phyloP scores from a whole-genome alignment of 1,140 invertebrate genomes.

The Penaeus vannamei region DNA sequence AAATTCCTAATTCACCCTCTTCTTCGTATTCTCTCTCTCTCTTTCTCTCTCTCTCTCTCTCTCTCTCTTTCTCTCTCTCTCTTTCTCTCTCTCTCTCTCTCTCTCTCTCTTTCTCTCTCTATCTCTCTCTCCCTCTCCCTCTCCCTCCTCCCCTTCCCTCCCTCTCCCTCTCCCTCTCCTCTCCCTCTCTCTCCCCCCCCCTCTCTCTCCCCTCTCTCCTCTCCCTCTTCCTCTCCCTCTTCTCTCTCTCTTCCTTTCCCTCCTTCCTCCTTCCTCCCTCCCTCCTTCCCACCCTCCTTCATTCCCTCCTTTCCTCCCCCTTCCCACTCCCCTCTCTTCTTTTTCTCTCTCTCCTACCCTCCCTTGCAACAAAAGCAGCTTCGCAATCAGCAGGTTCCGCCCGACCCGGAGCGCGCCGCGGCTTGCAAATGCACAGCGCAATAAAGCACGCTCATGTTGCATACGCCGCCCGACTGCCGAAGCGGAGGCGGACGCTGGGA shows the following conservation, averaged over 20 bases:
- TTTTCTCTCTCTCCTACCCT: neutral
- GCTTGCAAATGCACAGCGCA: no score
- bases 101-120: constrained; percentile 7
- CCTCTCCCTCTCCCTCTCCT: no score
- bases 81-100: neutral
- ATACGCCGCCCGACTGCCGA: no score
- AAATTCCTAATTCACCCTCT: no score
- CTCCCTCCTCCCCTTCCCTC: neutral
- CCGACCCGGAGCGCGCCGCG: no score
- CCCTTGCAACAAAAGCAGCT: neutral
- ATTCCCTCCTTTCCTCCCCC: no score
- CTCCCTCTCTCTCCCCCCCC: neutral
- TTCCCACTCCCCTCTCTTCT: no score
- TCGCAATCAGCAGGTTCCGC: neutral
- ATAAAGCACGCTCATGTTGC: no score
- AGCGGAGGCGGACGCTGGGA: no score
- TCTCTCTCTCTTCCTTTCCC: neutral
- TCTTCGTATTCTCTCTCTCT: constrained; percentile 3
- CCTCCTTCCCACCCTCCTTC: neutral
- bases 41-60: constrained; percentile 5
- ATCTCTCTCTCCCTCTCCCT: neutral
- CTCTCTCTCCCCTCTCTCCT: neutral
- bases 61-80: neutral
- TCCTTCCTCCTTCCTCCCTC: neutral
- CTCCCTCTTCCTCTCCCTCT: neutral